Evolutionary conservation across 2,113 vertebrate species (phyloP), one percentile per base, ranked within the genome.

Genomic region (Chionis minor): DNA sequence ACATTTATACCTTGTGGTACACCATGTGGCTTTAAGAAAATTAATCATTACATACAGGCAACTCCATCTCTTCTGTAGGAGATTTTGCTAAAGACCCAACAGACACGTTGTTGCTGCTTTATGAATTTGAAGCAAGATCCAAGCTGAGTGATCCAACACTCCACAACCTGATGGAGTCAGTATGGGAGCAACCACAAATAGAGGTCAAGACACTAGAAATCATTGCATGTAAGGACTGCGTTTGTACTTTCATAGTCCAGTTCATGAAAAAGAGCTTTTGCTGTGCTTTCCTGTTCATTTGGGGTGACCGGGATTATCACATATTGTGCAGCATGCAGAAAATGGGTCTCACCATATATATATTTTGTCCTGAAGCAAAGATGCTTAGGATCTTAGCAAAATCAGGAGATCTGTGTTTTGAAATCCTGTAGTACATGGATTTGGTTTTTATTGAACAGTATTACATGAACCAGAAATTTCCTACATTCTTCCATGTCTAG

Each of bases 81-180:
- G 98, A 98, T 81, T 98, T 98, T 95, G 88, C 94, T 49, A 93
- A 90, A 94, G 99, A 99, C 94, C 98, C 97, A 20, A 99, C 98
- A 86, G 99, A 99, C 51, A 98, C 97, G 0, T 86, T 99, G 80
- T 97, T 99, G 95, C 97, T 99, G 67, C 97, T 99, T 71, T 99
- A 99, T 87, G 99, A 99, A 84, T 99, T 99, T 98, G 99, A 99
- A 97, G 98, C 98, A 74, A 98, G 98, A 87, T 98, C 98, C 74
- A 99, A 99, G 96, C 97, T 99, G 88, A 99, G 98, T 63, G 99
- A 99, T 91, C 98, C 98, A 44, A 96, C 96, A 51, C 97, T 99
- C 79, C 95, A 97, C 45, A 95, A 70, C 10, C 96, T 99, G 14
- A 93, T 99, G 87, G 98, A 99, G 74, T 97, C 98, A 9, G 90